Evolutionary conservation across 2,113 vertebrate species (phyloP).

Genomic region (Nothocercus nigrocapillus): DNA sequence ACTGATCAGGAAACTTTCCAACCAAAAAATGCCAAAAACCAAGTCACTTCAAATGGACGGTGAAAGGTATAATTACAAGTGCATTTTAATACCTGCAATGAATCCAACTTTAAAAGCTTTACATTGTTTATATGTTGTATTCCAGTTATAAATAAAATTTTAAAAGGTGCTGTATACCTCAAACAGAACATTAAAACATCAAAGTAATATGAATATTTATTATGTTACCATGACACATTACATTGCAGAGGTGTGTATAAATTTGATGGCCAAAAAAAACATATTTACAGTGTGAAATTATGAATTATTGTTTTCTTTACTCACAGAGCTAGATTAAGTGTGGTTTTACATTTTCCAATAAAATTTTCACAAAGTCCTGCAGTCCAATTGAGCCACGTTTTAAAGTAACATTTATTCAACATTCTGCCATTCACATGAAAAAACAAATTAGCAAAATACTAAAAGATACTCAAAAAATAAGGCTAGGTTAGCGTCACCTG

Average conservation of each 20-base stretch:
- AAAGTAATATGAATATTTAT: conserved; percentile 58
- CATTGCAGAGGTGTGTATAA: not conserved
- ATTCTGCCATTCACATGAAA: not conserved
- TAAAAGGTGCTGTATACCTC: conserved; percentile 46
- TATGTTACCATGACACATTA: conserved; percentile 6
- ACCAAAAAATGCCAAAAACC: conserved; percentile 66
- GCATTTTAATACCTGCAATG: conserved; percentile 65
- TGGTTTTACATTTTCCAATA: conserved; percentile 40
- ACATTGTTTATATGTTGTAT: conserved; percentile 66
- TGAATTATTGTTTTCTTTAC: conserved; percentile 57
- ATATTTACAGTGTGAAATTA: conserved; percentile 51
- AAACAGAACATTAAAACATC: conserved; percentile 68
- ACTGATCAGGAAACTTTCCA: conserved; percentile 71
- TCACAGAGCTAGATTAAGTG: conserved; percentile 35
- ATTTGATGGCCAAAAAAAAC: not conserved
- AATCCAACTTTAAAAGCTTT: conserved; percentile 69
- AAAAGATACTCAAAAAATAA: not conserved
- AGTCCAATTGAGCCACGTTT: not conserved
- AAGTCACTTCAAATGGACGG: conserved; percentile 54
- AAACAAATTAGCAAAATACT: not conserved
- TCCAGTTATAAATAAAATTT: conserved; percentile 66
- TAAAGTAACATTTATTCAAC: not conserved
- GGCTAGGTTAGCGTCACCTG: not conserved
- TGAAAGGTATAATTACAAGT: conserved; percentile 69
- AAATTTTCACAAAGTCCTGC: conserved; percentile 16